These are phyloP conservation scores for Molanna angustata DNA, from an alignment of 2,888 invertebrate species.

Conservation along the genomic window DNA sequence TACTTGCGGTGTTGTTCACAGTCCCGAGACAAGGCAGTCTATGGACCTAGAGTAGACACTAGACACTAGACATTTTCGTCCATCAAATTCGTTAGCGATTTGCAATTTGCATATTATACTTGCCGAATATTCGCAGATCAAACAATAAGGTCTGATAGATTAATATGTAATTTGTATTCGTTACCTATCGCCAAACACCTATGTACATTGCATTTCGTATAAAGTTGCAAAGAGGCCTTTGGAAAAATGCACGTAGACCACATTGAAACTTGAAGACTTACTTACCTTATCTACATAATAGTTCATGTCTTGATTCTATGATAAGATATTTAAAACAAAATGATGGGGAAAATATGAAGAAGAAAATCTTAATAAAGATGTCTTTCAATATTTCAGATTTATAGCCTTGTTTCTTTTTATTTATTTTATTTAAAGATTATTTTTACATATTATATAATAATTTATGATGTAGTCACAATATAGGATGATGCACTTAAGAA, in stretches of 20 bases:
- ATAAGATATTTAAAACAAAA: too few relatives aligned
- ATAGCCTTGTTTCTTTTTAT: too few relatives aligned
- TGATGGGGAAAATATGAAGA: too few relatives aligned
- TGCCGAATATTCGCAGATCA: slow-evolving; percentile 22
- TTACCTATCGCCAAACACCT: slow-evolving; percentile 11
- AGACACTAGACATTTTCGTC: too few relatives aligned
- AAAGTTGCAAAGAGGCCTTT: slow-evolving; percentile 4
- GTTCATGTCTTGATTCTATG: too few relatives aligned
- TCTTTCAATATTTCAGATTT: too few relatives aligned
- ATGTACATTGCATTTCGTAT: slow-evolving; percentile 16
- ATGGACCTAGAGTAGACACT: slow-evolving; percentile 18
- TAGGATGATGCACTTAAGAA: too few relatives aligned
- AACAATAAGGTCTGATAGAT: slow-evolving; percentile 26
- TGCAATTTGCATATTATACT: slow-evolving; percentile 27
- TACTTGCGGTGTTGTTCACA: neutral
- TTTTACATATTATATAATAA: too few relatives aligned
- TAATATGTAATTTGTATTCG: slow-evolving; percentile 30
- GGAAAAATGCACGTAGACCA: slow-evolving; percentile 13
- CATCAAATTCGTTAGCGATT: slow-evolving; percentile 27
- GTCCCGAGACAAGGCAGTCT: slow-evolving; percentile 9
- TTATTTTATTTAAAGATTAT: too few relatives aligned
- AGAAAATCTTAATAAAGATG: too few relatives aligned
- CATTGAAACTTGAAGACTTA: neutral
- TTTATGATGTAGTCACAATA: too few relatives aligned
- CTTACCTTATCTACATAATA: neutral